phyloP scores from a whole-genome alignment of 2,888 invertebrate genomes.

The Mythimna impura region DNA sequence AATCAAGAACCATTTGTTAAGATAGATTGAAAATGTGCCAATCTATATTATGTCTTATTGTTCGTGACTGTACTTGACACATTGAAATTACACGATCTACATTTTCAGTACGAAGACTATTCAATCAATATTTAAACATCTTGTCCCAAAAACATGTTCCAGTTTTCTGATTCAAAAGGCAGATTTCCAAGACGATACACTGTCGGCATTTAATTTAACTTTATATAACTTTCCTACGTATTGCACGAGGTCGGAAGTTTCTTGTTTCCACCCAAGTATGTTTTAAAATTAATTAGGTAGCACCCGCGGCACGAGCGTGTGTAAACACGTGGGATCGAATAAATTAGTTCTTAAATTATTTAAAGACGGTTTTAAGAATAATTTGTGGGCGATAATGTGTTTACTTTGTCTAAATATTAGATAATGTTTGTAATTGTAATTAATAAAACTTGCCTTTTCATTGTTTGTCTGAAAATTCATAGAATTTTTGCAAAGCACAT shows the following conservation, averaged over 20 bases:
- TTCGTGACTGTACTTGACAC: not conserved
- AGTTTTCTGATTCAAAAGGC: constrained; percentile 41
- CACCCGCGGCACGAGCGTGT: constrained; percentile 20
- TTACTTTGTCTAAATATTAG: constrained; percentile 30
- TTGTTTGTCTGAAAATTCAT: constrained; percentile 17
- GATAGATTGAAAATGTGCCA: no score
- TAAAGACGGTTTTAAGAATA: constrained; percentile 33
- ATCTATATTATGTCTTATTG: no score
- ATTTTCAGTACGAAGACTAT: constrained; percentile 1
- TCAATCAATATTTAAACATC: not conserved
- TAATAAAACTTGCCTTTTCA: constrained; percentile 17
- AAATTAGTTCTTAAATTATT: constrained; percentile 54
- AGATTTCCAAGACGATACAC: constrained; percentile 57
- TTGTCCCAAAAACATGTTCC: constrained; percentile 8
- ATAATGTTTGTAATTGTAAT: constrained; percentile 15
- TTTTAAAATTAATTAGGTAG: constrained; percentile 63
- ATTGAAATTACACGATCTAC: not conserved
- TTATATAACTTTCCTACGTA: constrained; percentile 59
- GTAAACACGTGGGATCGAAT: constrained; percentile 51
- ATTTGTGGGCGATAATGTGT: constrained; percentile 32
- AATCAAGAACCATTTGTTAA: no score
- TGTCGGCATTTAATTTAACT: constrained; percentile 69
- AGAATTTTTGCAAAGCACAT: not conserved
- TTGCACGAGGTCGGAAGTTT: constrained; percentile 53
- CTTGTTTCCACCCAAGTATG: constrained; percentile 52